phyloP scores from a whole-genome alignment of 2,888 invertebrate species.

The Isotomurus palustris region DNA sequence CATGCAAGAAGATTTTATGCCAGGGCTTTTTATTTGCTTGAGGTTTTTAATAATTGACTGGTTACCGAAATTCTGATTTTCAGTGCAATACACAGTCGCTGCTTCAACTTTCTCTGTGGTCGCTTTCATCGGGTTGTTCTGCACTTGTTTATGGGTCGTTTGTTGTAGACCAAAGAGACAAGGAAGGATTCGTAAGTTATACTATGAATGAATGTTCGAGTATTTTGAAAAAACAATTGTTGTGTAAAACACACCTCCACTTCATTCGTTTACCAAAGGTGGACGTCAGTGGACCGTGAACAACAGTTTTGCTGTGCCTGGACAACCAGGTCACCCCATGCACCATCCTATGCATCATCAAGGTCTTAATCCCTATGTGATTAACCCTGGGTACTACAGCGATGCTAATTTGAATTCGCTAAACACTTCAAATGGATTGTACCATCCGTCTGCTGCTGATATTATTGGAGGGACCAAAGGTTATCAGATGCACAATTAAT shows the following conservation, averaged over 20 bases:
- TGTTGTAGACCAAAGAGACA: conserved; percentile 13
- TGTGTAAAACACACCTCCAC: neutral
- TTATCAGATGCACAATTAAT: neutral
- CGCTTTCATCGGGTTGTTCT: conserved; percentile 25
- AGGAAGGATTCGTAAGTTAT: neutral
- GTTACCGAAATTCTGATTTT: too few relatives aligned
- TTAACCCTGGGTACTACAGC: conserved; percentile 2
- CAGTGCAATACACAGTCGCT: too few relatives aligned
- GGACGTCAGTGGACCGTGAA: conserved; percentile 20
- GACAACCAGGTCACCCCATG: neutral
- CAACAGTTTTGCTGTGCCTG: neutral
- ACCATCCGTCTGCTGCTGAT: neutral
- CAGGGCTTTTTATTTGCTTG: too few relatives aligned
- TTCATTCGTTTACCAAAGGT: conserved; percentile 6
- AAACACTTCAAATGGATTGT: neutral
- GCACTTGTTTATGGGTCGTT: conserved; percentile 23
- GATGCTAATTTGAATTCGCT: neutral
- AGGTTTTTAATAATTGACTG: too few relatives aligned
- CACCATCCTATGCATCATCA: conserved; percentile 18
- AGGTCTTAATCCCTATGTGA: conserved; percentile 16
- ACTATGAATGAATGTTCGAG: neutral
- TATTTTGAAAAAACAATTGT: neutral
- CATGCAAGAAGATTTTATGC: too few relatives aligned
- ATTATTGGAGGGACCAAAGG: neutral
- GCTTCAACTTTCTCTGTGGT: conserved; percentile 25